Evolutionary conservation across 2,888 invertebrate genomes (phyloP).

Genomic region (Lamellibrachia columna): DNA sequence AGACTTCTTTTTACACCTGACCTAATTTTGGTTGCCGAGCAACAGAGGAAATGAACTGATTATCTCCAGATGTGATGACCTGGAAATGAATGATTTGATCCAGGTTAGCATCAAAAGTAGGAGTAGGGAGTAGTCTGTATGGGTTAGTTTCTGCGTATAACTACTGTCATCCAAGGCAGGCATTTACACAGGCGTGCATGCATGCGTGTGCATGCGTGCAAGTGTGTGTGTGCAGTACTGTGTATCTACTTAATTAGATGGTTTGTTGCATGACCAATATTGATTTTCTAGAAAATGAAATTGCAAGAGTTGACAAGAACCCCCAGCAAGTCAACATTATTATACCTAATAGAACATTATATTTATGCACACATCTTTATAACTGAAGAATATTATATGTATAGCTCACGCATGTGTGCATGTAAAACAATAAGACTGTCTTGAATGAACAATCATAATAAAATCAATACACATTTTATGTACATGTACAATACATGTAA

Average conservation of each 20-base stretch:
- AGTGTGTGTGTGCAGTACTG: not conserved
- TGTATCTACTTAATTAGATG: not conserved
- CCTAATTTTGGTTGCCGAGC: not conserved
- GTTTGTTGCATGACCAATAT: not conserved
- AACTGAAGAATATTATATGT: not conserved
- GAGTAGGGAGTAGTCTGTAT: not conserved
- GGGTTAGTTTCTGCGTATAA: not conserved
- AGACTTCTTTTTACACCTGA: constrained; percentile 3
- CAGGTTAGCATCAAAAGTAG: not conserved
- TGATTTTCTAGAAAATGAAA: not conserved
- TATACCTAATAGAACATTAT: not conserved
- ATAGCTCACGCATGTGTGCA: not conserved
- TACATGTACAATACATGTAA: not conserved
- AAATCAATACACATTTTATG: not conserved
- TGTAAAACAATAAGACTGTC: not conserved
- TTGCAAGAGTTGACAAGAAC: not conserved
- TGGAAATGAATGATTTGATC: not conserved
- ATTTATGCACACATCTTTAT: too few relatives aligned
- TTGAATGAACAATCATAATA: not conserved
- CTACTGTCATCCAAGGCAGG: not conserved
- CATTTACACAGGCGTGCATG: not conserved
- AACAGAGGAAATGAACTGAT: not conserved
- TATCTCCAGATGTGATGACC: not conserved
- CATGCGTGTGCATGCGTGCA: not conserved
- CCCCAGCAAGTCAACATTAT: not conserved